A percentile compares a stretch with the other conserved stretches of the same genome.
phyloP scores from a whole-genome alignment of 37 sponge, comb jelly and placozoan genomes.

The Crambe crambe region DNA sequence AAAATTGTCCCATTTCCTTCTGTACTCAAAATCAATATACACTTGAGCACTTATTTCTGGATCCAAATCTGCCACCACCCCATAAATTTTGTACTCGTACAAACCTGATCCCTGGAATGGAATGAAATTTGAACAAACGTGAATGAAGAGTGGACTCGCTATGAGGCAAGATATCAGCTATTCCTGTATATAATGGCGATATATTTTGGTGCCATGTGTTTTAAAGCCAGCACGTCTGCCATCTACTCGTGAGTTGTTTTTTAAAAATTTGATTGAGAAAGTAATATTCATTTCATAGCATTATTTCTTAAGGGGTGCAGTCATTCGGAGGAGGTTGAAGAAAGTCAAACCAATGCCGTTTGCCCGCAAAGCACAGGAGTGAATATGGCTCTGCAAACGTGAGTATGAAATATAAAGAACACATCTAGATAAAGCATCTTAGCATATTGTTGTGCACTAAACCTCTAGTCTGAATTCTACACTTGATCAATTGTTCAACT shows the following conservation, averaged over 20 bases:
- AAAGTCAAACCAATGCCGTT: slow-evolving; percentile 36
- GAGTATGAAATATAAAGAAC: not conserved
- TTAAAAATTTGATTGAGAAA: too few relatives aligned
- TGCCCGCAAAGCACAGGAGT: slow-evolving; percentile 62
- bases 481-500: too few relatives aligned
- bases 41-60: slow-evolving; percentile 80
- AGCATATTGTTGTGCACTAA: too few relatives aligned
- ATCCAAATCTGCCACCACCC: slow-evolving; percentile 71
- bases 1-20: slow-evolving; percentile 90
- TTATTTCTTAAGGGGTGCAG: slow-evolving; percentile 45
- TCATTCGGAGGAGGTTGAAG: slow-evolving; percentile 51
- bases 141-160: too few relatives aligned
- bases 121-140: too few relatives aligned
- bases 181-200: too few relatives aligned
- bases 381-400: slow-evolving; percentile 55
- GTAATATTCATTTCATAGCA: not conserved
- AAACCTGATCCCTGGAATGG: slow-evolving; percentile 74
- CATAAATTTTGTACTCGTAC: slow-evolving; percentile 92
- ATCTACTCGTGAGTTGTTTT: slow-evolving; percentile 45
- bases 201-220: too few relatives aligned
- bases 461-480: too few relatives aligned
- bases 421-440: too few relatives aligned
- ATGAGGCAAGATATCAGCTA: too few relatives aligned
- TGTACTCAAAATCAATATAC: slow-evolving; percentile 88
- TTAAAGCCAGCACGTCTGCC: slow-evolving; percentile 13